Conservation (phyloP, 2,797 vertebrate genomes). For the Gobionotothen gibberifrons region DNA sequence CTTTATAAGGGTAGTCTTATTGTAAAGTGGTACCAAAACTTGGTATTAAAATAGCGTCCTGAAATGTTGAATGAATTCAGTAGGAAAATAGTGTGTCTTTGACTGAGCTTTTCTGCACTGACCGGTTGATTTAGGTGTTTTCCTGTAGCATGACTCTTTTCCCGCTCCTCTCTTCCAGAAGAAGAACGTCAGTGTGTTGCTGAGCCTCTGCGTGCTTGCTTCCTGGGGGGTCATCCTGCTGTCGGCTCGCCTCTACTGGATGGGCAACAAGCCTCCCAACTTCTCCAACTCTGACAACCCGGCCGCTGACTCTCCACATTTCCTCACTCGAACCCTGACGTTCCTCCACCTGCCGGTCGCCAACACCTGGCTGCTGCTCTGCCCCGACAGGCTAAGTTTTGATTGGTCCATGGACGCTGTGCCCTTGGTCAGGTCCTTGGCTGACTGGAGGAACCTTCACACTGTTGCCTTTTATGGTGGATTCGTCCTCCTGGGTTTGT, state of each 20-base stretch:
- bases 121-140: slow-evolving; percentile 46
- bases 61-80: slow-evolving; percentile 35
- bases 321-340: slow-evolving; percentile 90
- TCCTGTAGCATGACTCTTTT: slow-evolving; percentile 26
- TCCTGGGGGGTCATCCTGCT: slow-evolving; percentile 92
- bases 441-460: slow-evolving; percentile 96
- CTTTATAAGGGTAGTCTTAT: too few relatives aligned
- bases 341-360: slow-evolving; percentile 95
- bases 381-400: slow-evolving; percentile 96
- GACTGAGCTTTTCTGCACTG: slow-evolving; percentile 12
- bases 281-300: slow-evolving; percentile 99
- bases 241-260: slow-evolving; percentile 95
- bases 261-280: slow-evolving; percentile 98
- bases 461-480: slow-evolving; percentile 91
- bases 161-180: slow-evolving; percentile 82
- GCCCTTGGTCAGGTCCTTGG: slow-evolving; percentile 90
- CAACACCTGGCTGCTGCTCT: slow-evolving; percentile 95
- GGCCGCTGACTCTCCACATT: slow-evolving; percentile 92
- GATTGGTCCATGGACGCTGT: slow-evolving; percentile 99
- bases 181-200: slow-evolving; percentile 87
- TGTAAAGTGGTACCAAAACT: too few relatives aligned
- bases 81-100: slow-evolving; percentile 25
- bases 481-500: slow-evolving; percentile 87
- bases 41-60: slow-evolving; percentile 29
- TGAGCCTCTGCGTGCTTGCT: slow-evolving; percentile 88